These are phyloP conservation scores for Promerops cafer DNA, from an alignment of 2,113 vertebrate species.

Conservation along the genomic window DNA sequence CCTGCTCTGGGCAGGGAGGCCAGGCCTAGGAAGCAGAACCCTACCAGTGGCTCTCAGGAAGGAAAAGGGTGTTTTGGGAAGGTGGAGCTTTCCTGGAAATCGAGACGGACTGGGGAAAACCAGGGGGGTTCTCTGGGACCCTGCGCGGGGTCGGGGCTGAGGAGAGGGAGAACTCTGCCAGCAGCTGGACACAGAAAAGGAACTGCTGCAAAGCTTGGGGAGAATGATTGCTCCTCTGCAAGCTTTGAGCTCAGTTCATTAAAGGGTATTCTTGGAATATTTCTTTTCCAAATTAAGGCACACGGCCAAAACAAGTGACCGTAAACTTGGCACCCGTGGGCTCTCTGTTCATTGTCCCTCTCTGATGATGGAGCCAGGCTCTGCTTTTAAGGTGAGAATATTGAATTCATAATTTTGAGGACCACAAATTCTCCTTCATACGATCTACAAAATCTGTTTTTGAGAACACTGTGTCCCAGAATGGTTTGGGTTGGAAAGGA, in stretches of 20 bases:
- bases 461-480: neutral
- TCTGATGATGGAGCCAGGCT: neutral
- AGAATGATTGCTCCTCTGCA: neutral
- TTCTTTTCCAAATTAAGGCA: neutral
- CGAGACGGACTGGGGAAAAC: neutral
- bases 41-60: neutral
- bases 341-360: neutral
- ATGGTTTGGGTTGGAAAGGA: neutral
- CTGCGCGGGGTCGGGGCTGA: fast-evolving
- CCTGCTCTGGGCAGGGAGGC: neutral
- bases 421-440: neutral
- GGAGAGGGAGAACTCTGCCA: neutral
- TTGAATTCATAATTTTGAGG: neutral
- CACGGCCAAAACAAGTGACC: neutral
- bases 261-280: neutral
- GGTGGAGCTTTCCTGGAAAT: neutral
- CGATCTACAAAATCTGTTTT: neutral
- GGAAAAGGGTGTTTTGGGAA: neutral
- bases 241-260: slow-evolving; percentile 22
- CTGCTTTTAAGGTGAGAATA: neutral
- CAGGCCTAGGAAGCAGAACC: neutral
- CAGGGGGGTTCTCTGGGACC: fast-evolving
- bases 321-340: neutral
- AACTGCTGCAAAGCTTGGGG: neutral
- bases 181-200: neutral